These are phyloP conservation scores for Priapulus caudatus DNA, from an alignment of 2,888 invertebrate genomes.

Conservation along the genomic window DNA sequence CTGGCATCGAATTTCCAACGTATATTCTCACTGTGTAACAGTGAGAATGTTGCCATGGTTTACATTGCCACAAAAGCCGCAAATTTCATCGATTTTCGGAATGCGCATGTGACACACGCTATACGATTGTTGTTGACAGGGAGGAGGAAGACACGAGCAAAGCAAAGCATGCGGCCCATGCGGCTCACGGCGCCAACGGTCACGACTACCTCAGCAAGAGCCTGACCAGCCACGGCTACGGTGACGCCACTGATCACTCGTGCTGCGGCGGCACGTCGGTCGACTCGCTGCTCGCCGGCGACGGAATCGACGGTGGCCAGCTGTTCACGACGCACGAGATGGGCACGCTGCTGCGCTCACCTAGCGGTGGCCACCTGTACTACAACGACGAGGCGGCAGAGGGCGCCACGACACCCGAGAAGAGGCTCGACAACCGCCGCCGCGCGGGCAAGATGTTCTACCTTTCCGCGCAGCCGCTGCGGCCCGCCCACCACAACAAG, in stretches of 20 bases:
- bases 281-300: neutral
- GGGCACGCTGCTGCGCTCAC: neutral
- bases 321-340: neutral
- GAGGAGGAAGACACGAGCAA: no score
- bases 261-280: no score
- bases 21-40: no score
- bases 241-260: neutral
- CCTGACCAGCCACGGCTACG: neutral
- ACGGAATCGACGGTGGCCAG: neutral
- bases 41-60: no score
- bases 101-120: no score
- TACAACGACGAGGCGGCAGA: neutral
- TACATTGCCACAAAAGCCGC: no score
- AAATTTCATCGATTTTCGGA: no score
- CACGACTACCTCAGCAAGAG: slow-evolving; percentile 3
- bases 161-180: no score
- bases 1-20: no score
- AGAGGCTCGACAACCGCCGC: neutral
- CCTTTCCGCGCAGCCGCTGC: neutral
- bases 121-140: no score
- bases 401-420: neutral
- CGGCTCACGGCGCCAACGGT: no score
- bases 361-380: slow-evolving; percentile 3
- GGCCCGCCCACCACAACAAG: neutral
- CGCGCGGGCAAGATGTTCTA: neutral